Evolutionary conservation across 2,113 vertebrate species (phyloP).

Genomic region (Labrus mixtus): DNA sequence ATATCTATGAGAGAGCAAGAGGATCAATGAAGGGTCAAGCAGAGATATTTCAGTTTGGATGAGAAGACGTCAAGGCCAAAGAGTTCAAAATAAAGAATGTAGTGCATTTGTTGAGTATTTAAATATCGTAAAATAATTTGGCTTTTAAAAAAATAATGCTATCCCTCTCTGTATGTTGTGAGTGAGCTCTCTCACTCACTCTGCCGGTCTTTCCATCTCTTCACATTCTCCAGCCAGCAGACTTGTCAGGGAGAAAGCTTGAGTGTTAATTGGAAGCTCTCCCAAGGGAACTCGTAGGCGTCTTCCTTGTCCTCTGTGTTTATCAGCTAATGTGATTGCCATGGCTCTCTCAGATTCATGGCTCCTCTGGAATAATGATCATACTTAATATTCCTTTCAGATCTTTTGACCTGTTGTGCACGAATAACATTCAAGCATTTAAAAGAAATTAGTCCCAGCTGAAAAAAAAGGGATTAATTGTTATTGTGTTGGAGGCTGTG

Average conservation of each 20-base stretch:
- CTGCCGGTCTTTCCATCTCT: conserved; percentile 15
- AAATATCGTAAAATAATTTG: neutral
- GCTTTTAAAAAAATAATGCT: conserved; percentile 5
- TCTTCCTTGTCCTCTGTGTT: conserved; percentile 66
- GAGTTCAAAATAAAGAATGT: neutral
- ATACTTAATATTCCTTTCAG: conserved; percentile 60
- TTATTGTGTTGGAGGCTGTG: neutral
- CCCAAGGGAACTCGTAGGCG: conserved; percentile 62
- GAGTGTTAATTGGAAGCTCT: conserved; percentile 75
- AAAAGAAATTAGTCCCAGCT: conserved; percentile 9
- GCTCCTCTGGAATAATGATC: conserved; percentile 59
- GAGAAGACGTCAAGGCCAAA: neutral
- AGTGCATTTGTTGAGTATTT: neutral
- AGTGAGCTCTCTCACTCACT: conserved; percentile 1
- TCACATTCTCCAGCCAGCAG: conserved; percentile 44
- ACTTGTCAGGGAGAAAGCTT: conserved; percentile 54
- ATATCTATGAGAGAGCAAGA: too few relatives aligned
- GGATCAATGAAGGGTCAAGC: too few relatives aligned
- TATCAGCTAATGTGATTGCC: conserved; percentile 70
- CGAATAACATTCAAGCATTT: conserved; percentile 31
- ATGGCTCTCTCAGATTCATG: conserved; percentile 53
- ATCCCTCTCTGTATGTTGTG: conserved; percentile 1
- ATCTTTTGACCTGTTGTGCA: conserved; percentile 49
- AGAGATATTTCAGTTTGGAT: too few relatives aligned
- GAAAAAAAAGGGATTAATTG: conserved; percentile 41